A percentile compares a stretch with the other conserved stretches of the same genome.
Evolutionary conservation across 2,797 vertebrate species (phyloP).

Genomic region (Trachops cirrhosus): DNA sequence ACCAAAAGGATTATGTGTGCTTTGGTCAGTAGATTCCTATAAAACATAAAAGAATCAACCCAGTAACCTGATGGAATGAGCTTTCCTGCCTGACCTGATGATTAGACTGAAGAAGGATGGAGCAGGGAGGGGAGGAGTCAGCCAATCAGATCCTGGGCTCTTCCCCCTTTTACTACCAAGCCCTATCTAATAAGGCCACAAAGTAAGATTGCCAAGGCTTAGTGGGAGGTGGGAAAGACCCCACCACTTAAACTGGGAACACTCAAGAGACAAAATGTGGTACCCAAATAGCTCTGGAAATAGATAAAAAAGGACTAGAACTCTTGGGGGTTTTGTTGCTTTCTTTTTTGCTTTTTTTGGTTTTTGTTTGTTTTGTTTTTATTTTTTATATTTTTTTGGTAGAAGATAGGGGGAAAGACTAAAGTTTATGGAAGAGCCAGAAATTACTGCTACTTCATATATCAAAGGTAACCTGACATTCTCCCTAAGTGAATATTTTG

Average conservation of each 20-base stretch:
- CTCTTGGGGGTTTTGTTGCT: slow-evolving; percentile 22
- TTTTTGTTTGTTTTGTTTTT: not conserved
- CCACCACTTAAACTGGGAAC: not conserved
- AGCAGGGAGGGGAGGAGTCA: not conserved
- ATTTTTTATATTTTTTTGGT: not conserved
- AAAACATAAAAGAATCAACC: slow-evolving; percentile 31
- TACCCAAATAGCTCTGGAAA: slow-evolving; percentile 54
- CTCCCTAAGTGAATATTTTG: not conserved
- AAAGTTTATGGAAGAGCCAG: slow-evolving; percentile 36
- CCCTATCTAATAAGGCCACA: slow-evolving; percentile 63
- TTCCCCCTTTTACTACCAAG: not conserved
- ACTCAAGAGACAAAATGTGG: slow-evolving; percentile 47
- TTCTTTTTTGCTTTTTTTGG: not conserved
- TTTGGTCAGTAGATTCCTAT: slow-evolving; percentile 44
- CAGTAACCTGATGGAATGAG: slow-evolving; percentile 18
- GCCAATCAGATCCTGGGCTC: not conserved
- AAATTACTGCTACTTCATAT: slow-evolving; percentile 53
- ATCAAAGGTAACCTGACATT: slow-evolving; percentile 46
- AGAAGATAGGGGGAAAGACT: slow-evolving; percentile 27
- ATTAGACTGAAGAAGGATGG: not conserved
- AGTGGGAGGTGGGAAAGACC: not conserved
- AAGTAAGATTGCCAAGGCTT: slow-evolving; percentile 31
- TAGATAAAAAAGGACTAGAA: slow-evolving; percentile 31
- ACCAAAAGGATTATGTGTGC: not conserved
- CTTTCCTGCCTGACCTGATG: slow-evolving; percentile 31